Base-by-base conservation (phyloP, 2,888 invertebrate species). In the Cephus sareptanus region DNA sequence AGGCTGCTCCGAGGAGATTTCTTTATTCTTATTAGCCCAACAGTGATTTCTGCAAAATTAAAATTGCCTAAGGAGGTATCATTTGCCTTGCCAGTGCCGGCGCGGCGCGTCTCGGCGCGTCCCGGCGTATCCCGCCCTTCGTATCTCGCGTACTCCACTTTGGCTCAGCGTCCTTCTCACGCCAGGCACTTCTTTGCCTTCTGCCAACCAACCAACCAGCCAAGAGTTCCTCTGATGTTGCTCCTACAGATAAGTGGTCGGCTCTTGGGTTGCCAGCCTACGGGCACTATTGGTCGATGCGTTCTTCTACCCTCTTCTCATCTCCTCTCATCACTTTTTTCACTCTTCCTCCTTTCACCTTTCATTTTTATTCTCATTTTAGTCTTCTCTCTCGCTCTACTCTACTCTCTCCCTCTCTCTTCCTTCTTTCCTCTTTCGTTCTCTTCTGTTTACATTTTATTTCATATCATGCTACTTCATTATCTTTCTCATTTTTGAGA, bases 21-120 rank as follows among this genome's bases (percentile, higher is more conserved):
- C 89, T 89, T 90, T 88, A 89, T 90, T 89, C 89, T 90, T 90
- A 90, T 90, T 91, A 90, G 90, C 87, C 89, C 89, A 89, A 88
- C 90, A 88, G 89, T 89, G 90, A 90, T 90, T 90, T 89, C 89
- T 89, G 89, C 85, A 89, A 90, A 91, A 91, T 90, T 91, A 91
- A 91, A 91, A 91, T 90, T 89, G 90, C 91, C 90, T 88, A 89
- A 91, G 90, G 91, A 89, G 88, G 88, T 90, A 90, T 90, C 89
- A 89, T 90, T 90, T 88, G 88, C 89, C 85, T 84, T 85, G 85
- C 84, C 84, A 84, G 82, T 34, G 81, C 81, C 84, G 85, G 83
- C 85, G 82, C 82, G 73, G 79, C 81, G 79, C 76, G 78, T 77
- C 69, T 33, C 33, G 33, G 33, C 33, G 33, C 34, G 34, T 34